phyloP scores from a whole-genome alignment of 2,888 invertebrate species.

The Pheosia gnoma region DNA sequence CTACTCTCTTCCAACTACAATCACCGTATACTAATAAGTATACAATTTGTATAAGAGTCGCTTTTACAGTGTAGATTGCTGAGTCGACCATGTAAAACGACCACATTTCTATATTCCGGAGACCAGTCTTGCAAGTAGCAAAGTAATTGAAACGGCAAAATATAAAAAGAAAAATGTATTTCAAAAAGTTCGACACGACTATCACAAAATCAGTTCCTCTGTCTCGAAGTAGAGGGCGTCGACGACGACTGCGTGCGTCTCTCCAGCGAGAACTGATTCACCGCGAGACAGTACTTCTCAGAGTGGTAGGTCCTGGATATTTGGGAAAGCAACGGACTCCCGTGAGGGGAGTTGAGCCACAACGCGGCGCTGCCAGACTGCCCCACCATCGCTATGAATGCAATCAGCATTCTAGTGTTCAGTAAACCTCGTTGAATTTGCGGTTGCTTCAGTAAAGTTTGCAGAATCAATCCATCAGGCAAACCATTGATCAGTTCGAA shows the following conservation, averaged over 20 bases:
- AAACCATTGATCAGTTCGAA: slow-evolving; percentile 73
- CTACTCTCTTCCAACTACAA: too few species aligned
- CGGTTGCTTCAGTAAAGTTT: slow-evolving; percentile 71
- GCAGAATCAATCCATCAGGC: slow-evolving; percentile 69
- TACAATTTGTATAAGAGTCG: too few species aligned
- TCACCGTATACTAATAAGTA: too few species aligned
- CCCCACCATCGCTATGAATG: slow-evolving; percentile 77
- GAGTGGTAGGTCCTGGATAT: slow-evolving; percentile 78
- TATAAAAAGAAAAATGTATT: slow-evolving; percentile 13
- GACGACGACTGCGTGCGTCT: slow-evolving; percentile 30
- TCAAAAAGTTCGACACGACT: not conserved
- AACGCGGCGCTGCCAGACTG: slow-evolving; percentile 72
- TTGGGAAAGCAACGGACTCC: slow-evolving; percentile 72
- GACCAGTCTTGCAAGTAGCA: not conserved
- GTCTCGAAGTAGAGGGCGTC: slow-evolving; percentile 66
- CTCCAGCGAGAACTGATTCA: slow-evolving; percentile 75
- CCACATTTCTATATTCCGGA: not conserved
- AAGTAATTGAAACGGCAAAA: not conserved
- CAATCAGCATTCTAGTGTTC: slow-evolving; percentile 75
- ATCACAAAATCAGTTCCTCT: slow-evolving; percentile 43
- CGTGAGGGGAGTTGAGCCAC: slow-evolving; percentile 77
- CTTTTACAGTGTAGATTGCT: too few species aligned
- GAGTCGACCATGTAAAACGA: too few species aligned
- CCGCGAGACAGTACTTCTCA: slow-evolving; percentile 77
- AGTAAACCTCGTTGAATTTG: slow-evolving; percentile 74